Percentiles rank a stretch among this genome's conserved stretches.
Evolutionary conservation across 2,888 invertebrate genomes (phyloP).

Genomic region (Anorthoa munda): DNA sequence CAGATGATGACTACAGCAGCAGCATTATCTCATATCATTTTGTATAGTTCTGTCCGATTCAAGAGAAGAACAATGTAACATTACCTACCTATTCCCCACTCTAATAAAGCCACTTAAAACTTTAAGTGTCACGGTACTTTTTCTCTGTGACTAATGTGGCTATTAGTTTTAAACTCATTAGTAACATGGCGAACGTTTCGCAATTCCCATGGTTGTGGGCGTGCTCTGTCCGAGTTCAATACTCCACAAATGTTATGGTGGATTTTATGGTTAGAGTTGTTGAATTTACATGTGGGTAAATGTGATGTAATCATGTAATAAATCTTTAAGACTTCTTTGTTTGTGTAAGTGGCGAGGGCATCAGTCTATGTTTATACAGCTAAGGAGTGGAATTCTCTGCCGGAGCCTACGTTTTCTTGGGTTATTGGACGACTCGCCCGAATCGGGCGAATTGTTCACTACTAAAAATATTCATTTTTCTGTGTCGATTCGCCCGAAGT

Average conservation of each 20-base stretch:
- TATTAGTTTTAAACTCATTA: slow-evolving; percentile 42
- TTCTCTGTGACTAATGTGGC: slow-evolving; percentile 26
- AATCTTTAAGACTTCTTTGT: too few species aligned
- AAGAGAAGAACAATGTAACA: background rate
- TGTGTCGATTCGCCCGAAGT: too few species aligned
- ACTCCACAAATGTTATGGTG: slow-evolving; percentile 43
- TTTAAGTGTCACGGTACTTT: slow-evolving; percentile 8
- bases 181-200: slow-evolving; percentile 8
- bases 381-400: too few species aligned
- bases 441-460: too few species aligned
- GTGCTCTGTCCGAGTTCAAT: slow-evolving; percentile 41
- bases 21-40: too few species aligned
- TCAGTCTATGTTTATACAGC: too few species aligned
- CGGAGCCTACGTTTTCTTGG: too few species aligned
- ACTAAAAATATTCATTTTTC: too few species aligned
- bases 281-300: slow-evolving; percentile 1
- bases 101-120: background rate
- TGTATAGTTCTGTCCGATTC: too few species aligned
- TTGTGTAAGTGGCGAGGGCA: too few species aligned
- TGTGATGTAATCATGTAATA: background rate
- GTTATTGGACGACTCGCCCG: too few species aligned
- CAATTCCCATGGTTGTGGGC: slow-evolving; percentile 38
- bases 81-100: background rate
- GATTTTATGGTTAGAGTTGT: slow-evolving; percentile 21
- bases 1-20: too few species aligned